These are phyloP conservation scores for Aphelenchoides avenae DNA, from an alignment of 1,140 invertebrate species.

Conservation along the genomic window DNA sequence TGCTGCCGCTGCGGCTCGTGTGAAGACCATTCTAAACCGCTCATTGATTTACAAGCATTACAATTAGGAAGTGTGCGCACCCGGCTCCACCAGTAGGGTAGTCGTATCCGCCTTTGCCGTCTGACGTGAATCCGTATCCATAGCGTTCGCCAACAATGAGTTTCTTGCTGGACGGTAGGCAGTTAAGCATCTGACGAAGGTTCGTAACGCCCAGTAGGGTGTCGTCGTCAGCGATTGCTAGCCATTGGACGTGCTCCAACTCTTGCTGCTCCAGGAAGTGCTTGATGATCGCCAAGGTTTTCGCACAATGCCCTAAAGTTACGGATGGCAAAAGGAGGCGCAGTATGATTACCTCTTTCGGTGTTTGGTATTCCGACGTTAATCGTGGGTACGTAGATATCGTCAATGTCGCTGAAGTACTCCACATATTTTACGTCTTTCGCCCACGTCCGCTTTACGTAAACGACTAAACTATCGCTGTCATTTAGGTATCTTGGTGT, in stretches of 20 bases:
- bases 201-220: constrained; percentile 16
- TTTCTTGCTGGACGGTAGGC: constrained; percentile 12
- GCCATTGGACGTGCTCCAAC: constrained; percentile 18
- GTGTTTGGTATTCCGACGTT: constrained; percentile 19
- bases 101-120: constrained; percentile 27
- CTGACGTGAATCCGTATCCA: constrained; percentile 22
- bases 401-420: constrained; percentile 16
- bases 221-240: constrained; percentile 28
- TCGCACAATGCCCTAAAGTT: constrained; percentile 29
- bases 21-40: constrained; percentile 30
- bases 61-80: no score
- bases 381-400: constrained; percentile 25
- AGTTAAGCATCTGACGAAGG: constrained; percentile 17
- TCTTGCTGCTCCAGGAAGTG: constrained; percentile 25
- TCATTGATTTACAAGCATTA: no score
- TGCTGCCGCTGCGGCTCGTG: constrained; percentile 16
- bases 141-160: constrained; percentile 30
- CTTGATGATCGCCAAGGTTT: constrained; percentile 27
- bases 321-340: not conserved
- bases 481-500: not conserved
- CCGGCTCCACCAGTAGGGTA: constrained; percentile 24
- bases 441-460: constrained; percentile 24
- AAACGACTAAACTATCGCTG: constrained; percentile 15
- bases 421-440: constrained; percentile 23
- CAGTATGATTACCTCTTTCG: constrained; percentile 11